Percentiles rank a stretch among this genome's conserved stretches.
These are phyloP conservation scores for Microtus pennsylvanicus DNA, from an alignment of 2,113 vertebrate species.

Conservation along the genomic window DNA sequence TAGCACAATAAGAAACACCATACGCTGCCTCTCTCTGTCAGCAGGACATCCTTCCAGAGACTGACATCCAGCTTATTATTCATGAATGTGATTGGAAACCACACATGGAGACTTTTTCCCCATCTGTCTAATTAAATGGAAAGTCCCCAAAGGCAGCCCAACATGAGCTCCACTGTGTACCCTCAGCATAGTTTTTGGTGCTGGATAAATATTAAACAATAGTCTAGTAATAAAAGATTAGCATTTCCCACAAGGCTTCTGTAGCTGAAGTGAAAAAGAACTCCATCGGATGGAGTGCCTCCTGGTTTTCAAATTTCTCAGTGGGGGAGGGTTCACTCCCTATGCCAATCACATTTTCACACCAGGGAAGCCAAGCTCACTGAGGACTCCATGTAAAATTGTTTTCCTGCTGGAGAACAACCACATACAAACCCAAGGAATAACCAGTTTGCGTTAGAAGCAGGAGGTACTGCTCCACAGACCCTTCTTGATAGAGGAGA, in stretches of 20 bases:
- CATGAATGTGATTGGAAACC: slow-evolving; percentile 61
- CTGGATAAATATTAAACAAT: slow-evolving; percentile 79
- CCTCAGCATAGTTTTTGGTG: slow-evolving; percentile 55
- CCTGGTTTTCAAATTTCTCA: slow-evolving; percentile 41
- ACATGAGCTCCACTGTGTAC: slow-evolving; percentile 39
- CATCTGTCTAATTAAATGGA: slow-evolving; percentile 79
- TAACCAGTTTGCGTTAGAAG: not conserved
- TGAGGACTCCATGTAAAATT: slow-evolving; percentile 16
- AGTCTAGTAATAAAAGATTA: slow-evolving; percentile 66
- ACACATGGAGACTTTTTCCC: slow-evolving; percentile 62
- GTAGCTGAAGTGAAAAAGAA: slow-evolving; percentile 58
- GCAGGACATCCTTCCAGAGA: slow-evolving; percentile 55
- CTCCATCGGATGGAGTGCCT: slow-evolving; percentile 40
- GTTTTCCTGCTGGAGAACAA: slow-evolving; percentile 33
- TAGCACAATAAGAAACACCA: not conserved
- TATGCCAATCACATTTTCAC: slow-evolving; percentile 41
- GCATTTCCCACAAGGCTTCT: slow-evolving; percentile 60
- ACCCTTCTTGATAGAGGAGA: not conserved
- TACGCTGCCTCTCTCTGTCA: not conserved
- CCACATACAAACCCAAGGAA: not conserved
- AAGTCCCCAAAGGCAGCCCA: slow-evolving; percentile 72
- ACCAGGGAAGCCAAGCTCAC: slow-evolving; percentile 14
- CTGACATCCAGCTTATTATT: slow-evolving; percentile 61
- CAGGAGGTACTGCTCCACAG: not conserved
- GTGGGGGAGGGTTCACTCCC: slow-evolving; percentile 3